These are phyloP conservation scores for Dryocosmus kuriphilus DNA, from an alignment of 2,888 invertebrate species.

Conservation along the genomic window DNA sequence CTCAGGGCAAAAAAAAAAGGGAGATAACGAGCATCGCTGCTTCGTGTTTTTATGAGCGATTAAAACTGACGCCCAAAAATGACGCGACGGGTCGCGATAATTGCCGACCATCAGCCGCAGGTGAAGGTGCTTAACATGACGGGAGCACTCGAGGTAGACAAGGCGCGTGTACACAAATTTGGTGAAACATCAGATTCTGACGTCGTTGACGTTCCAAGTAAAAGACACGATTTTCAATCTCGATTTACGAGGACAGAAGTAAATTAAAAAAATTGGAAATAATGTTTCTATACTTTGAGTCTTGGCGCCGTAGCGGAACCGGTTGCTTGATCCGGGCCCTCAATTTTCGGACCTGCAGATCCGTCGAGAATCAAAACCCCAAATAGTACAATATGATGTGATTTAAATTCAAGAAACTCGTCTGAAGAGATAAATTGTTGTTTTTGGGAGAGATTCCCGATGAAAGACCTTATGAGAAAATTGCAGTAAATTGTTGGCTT, in stretches of 20 bases:
- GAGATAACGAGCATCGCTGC: slow-evolving; percentile 2
- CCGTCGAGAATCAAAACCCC: too few species aligned
- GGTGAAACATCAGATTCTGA: not conserved
- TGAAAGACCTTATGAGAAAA: not conserved
- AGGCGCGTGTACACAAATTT: slow-evolving; percentile 14
- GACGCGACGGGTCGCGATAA: slow-evolving; percentile 9
- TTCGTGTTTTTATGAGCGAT: slow-evolving; percentile 12
- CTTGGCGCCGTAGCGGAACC: too few species aligned
- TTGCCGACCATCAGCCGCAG: slow-evolving; percentile 1
- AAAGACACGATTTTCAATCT: not conserved
- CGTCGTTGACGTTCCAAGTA: not conserved
- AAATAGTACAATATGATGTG: not conserved
- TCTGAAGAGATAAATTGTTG: not conserved
- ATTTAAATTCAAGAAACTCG: not conserved
- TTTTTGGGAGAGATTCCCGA: not conserved
- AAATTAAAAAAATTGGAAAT: not conserved
- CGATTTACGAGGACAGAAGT: not conserved
- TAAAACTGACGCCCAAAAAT: slow-evolving; percentile 14
- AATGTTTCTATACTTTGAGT: too few species aligned
- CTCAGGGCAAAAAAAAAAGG: not conserved
- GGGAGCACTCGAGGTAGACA: slow-evolving; percentile 3
- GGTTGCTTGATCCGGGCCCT: too few species aligned
- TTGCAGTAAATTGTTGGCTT: not conserved
- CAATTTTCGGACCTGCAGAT: too few species aligned
- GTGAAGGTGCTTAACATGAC: not conserved